Percentiles rank a stretch among this genome's conserved stretches.
Evolutionary conservation across 2,888 invertebrate genomes (phyloP).

Genomic region (Adineta ricciae): DNA sequence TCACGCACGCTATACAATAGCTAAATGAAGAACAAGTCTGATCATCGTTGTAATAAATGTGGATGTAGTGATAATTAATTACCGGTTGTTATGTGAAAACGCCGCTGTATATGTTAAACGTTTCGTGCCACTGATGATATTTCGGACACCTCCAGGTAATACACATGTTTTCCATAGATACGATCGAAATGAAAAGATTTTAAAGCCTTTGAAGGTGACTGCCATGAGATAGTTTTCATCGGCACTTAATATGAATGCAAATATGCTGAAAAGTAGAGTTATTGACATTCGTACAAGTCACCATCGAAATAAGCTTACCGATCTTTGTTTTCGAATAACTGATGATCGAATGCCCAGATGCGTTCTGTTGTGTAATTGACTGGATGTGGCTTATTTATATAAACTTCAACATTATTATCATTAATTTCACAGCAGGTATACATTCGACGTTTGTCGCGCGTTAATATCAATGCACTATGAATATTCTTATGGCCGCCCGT

Average conservation of each 20-base stretch:
- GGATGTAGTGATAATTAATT: not conserved
- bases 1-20: slow-evolving; percentile 69
- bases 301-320: too few relatives aligned
- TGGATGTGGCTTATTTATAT: slow-evolving; percentile 33
- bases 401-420: slow-evolving; percentile 45
- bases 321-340: not conserved
- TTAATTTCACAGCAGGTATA: slow-evolving; percentile 49
- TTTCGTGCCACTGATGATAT: slow-evolving; percentile 75
- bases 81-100: slow-evolving; percentile 76
- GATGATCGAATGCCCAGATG: not conserved
- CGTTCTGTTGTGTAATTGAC: not conserved
- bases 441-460: slow-evolving; percentile 40
- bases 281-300: too few relatives aligned
- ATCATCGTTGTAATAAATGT: too few relatives aligned
- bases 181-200: slow-evolving; percentile 49
- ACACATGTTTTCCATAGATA: slow-evolving; percentile 38
- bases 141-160: slow-evolving; percentile 64
- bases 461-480: slow-evolving; percentile 46
- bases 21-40: not conserved
- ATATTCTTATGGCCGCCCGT: slow-evolving; percentile 39
- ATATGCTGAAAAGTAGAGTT: slow-evolving; percentile 37
- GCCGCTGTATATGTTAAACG: slow-evolving; percentile 79
- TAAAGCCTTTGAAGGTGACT: slow-evolving; percentile 49
- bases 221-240: slow-evolving; percentile 71
- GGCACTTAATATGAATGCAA: slow-evolving; percentile 64